Conservation (phyloP, 2,888 invertebrate species). For the Erpobdella octoculata region DNA sequence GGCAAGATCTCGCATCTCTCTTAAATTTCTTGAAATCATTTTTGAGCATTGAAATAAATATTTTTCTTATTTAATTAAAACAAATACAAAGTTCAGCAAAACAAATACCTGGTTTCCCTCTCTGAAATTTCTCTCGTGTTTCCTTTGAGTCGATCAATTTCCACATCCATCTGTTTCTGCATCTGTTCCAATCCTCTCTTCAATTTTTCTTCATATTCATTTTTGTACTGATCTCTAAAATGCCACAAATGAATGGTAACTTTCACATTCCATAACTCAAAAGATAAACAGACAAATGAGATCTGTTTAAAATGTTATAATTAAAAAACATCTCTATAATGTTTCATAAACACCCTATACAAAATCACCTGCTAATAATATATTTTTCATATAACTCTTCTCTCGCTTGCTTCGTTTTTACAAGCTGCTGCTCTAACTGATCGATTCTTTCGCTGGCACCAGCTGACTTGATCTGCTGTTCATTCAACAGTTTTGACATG, state of each 20-base stretch:
- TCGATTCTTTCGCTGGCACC: slow-evolving; percentile 46
- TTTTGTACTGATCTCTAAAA: slow-evolving; percentile 48
- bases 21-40: slow-evolving; percentile 41
- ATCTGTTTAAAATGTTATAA: background rate
- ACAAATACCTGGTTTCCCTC: slow-evolving; percentile 47
- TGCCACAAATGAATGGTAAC: background rate
- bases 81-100: background rate
- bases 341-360: too few relatives aligned
- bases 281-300: background rate
- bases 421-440: slow-evolving; percentile 39
- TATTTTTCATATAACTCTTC: slow-evolving; percentile 53
- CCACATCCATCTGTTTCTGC: slow-evolving; percentile 45
- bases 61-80: background rate
- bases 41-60: too few relatives aligned
- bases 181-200: slow-evolving; percentile 48
- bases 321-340: too few relatives aligned
- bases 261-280: background rate
- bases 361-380: slow-evolving; percentile 46
- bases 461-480: slow-evolving; percentile 41
- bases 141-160: slow-evolving; percentile 48
- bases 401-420: slow-evolving; percentile 47
- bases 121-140: slow-evolving; percentile 50
- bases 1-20: slow-evolving; percentile 49
- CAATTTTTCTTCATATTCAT: slow-evolving; percentile 49
- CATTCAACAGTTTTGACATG: slow-evolving; percentile 45